Evolutionary conservation across 2,888 invertebrate genomes (phyloP).

Genomic region (Polydrusus cervinus): DNA sequence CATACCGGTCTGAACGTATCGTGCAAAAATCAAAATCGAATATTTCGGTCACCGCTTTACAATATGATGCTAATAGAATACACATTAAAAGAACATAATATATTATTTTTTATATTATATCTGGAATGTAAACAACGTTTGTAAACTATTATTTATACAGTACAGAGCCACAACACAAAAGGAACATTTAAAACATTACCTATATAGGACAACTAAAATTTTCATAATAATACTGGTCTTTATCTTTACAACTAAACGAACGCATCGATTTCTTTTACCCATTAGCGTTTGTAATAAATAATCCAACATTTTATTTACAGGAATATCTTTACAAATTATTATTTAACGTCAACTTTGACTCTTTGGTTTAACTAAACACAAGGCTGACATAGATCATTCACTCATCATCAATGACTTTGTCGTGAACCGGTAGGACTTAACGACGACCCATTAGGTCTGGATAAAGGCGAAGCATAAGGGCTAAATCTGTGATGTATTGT

Average conservation of each 20-base stretch:
- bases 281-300: constrained; percentile 36
- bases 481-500: constrained; percentile 70
- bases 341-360: constrained; percentile 64
- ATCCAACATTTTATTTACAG: constrained; percentile 43
- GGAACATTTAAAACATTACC: constrained; percentile 42
- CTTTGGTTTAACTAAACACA: constrained; percentile 62
- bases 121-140: constrained; percentile 9
- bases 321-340: constrained; percentile 50
- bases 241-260: constrained; percentile 58
- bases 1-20: too few relatives aligned
- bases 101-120: not conserved
- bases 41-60: too few relatives aligned
- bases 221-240: constrained; percentile 64
- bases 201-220: constrained; percentile 30
- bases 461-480: constrained; percentile 68
- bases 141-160: not conserved
- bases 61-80: not conserved
- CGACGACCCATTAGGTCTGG: constrained; percentile 60
- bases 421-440: constrained; percentile 62
- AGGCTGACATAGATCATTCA: constrained; percentile 7
- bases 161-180: constrained; percentile 44
- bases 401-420: constrained; percentile 62
- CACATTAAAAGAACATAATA: not conserved
- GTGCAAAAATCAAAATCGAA: too few relatives aligned
- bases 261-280: constrained; percentile 21